Evolutionary conservation across 2,888 invertebrate species (phyloP), one percentile per base, ranked within the genome.

Genomic region (Amaurobius ferox): DNA sequence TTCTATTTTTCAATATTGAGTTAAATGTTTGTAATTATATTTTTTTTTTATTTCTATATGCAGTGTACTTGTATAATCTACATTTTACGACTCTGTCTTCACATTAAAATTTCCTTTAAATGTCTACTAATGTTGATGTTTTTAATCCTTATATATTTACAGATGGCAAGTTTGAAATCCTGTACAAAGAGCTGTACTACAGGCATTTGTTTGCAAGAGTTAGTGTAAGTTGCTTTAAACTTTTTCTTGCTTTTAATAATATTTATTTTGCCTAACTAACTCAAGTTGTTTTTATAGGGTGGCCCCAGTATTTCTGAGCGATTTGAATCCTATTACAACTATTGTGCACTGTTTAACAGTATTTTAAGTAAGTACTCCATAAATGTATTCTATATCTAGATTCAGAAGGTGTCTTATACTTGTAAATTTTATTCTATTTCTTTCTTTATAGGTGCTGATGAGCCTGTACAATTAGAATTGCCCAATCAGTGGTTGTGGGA

Each of bases 401-500:
- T n/a, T n/a, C n/a, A n/a, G n/a, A n/a, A n/a, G n/a, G n/a, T n/a
- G n/a, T n/a, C n/a, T n/a, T 70, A 2, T 16, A 61, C 6, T 62
- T 73, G 16, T 30, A 30, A 1, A 30, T 30, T 66, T 66, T 48
- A 23, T n/a, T 70, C 48, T 28, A 7, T 35, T 66, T 19, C 5
- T 68, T 73, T 87, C 29, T 62, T 35, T 89, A 88, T 79, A 92
- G 93, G 92, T 90, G 95, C 97, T 0, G 95, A 95, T 89, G 95
- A 95, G 39, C 98, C 98, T 0, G 96, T 98, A 0, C 94, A 95
- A 1, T 92, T 98, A 72, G 97, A 97, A 91, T 92, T 99, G 83
- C 99, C 99, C 13, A 98, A 99, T 92, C 96, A 98, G 90, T 99
- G 99, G 99, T 93, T 99, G 35, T 99, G 99, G 99, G 99, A 99